Evolutionary conservation across 2,797 vertebrate genomes (phyloP).

Genomic region (Decapterus maruadsi): DNA sequence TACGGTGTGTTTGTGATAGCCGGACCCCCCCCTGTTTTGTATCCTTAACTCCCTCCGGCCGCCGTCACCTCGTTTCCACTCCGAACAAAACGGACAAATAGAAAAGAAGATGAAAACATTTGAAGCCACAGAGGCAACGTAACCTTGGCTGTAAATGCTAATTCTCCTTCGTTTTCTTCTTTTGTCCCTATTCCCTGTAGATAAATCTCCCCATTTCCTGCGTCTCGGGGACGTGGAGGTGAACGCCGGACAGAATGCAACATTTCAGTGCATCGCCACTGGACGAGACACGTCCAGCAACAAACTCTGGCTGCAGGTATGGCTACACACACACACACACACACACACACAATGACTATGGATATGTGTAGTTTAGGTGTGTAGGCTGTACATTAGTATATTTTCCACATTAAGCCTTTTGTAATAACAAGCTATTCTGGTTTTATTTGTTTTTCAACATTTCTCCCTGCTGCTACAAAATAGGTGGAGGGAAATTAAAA

Average conservation of each 20-base stretch:
- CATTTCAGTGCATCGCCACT: constrained; percentile 98
- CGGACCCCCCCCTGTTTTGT: constrained; percentile 20
- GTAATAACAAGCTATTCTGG: no score
- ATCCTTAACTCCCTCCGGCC: constrained; percentile 21
- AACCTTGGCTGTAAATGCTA: constrained; percentile 10
- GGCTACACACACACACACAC: not conserved
- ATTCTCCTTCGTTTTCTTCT: constrained; percentile 10
- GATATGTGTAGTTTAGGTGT: no score
- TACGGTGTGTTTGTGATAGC: constrained; percentile 37
- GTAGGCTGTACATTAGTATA: no score
- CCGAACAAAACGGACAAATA: constrained; percentile 13
- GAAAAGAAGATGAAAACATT: constrained; percentile 8
- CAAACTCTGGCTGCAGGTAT: constrained; percentile 98
- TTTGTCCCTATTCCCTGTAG: constrained; percentile 68
- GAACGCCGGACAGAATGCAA: constrained; percentile 97
- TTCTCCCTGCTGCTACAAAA: not conserved
- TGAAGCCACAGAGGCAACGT: not conserved
- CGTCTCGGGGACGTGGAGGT: constrained; percentile 98
- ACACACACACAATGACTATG: not conserved
- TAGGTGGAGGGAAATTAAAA: not conserved
- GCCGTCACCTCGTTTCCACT: constrained; percentile 32
- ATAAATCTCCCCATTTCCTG: constrained; percentile 98
- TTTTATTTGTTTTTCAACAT: not conserved
- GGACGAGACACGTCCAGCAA: constrained; percentile 94
- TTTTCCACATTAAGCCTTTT: no score